A percentile compares a stretch with the other conserved stretches of the same genome.
Conservation (phyloP, 37 sponge, comb jelly and placozoan genomes). For the Axinella damicornis region DNA sequence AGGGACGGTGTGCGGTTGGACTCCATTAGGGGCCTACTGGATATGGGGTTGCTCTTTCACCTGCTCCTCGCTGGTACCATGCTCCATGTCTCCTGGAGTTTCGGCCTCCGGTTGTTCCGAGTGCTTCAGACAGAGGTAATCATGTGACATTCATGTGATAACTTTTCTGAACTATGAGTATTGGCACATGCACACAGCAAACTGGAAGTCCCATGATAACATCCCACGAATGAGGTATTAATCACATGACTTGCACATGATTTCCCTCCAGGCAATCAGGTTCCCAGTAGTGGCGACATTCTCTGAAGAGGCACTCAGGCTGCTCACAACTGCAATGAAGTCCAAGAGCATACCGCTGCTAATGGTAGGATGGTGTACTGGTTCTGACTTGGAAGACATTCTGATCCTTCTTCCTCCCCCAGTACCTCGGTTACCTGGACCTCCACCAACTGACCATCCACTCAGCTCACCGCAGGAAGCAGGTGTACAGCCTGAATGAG, state of each 20-base stretch:
- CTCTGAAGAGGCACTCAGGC: conserved; percentile 18
- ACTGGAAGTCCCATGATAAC: no score
- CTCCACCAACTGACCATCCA: conserved; percentile 62
- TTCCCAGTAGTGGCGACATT: conserved; percentile 77
- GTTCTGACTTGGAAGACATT: no score
- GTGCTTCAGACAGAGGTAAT: conserved; percentile 72
- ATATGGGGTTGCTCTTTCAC: conserved; percentile 32
- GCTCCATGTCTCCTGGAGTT: conserved; percentile 38
- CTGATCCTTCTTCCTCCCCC: not conserved
- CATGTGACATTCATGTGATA: no score
- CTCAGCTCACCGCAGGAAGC: conserved; percentile 45
- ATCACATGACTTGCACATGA: no score
- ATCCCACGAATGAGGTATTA: no score
- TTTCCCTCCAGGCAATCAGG: conserved; percentile 34
- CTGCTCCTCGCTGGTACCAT: conserved; percentile 28
- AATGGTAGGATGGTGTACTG: conserved; percentile 22
- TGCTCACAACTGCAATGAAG: conserved; percentile 30
- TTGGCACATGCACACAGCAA: no score
- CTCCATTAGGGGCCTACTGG: conserved; percentile 27
- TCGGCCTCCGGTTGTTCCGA: conserved; percentile 43
- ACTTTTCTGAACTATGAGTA: no score
- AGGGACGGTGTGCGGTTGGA: conserved; percentile 1
- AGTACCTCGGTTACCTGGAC: conserved; percentile 73
- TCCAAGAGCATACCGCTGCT: conserved; percentile 27
- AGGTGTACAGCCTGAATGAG: conserved; percentile 67